Percentiles rank a stretch among this genome's conserved stretches.
phyloP scores from a whole-genome alignment of 2,113 vertebrate species.

The Micromys minutus region DNA sequence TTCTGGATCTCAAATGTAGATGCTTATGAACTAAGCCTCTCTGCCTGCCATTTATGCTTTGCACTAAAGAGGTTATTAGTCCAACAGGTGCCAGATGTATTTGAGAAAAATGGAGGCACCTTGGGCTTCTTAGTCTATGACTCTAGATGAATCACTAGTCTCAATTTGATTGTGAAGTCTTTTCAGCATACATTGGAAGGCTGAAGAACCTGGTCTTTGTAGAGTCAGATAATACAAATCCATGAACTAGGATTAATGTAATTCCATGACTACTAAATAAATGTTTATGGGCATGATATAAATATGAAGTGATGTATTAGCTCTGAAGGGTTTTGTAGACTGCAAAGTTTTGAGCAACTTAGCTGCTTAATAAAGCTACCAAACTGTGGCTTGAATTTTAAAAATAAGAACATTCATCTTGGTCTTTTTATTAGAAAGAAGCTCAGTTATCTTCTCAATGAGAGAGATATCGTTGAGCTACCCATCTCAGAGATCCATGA shows the following conservation, averaged over 20 bases:
- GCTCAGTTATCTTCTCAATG: background rate
- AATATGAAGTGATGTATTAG: background rate
- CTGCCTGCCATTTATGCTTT: conserved; percentile 19
- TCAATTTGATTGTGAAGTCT: background rate
- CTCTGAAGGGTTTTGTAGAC: background rate
- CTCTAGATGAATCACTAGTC: too few species aligned
- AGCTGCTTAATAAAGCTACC: background rate
- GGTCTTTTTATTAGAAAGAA: background rate
- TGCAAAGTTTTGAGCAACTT: background rate
- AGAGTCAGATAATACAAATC: background rate
- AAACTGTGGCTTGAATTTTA: background rate
- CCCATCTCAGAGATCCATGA: background rate
- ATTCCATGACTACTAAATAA: background rate
- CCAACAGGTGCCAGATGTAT: background rate
- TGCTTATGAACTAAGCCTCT: conserved; percentile 43
- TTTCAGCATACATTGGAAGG: background rate
- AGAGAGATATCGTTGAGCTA: background rate
- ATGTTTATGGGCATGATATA: background rate
- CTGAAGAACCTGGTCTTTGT: background rate
- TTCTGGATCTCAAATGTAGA: conserved; percentile 67
- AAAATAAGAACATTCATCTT: background rate
- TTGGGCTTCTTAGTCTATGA: background rate
- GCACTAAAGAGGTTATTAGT: background rate
- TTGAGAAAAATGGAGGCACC: background rate
- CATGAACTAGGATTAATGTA: background rate